Conservation (phyloP, 2,888 invertebrate species). For the Charanyca ferruginea region DNA sequence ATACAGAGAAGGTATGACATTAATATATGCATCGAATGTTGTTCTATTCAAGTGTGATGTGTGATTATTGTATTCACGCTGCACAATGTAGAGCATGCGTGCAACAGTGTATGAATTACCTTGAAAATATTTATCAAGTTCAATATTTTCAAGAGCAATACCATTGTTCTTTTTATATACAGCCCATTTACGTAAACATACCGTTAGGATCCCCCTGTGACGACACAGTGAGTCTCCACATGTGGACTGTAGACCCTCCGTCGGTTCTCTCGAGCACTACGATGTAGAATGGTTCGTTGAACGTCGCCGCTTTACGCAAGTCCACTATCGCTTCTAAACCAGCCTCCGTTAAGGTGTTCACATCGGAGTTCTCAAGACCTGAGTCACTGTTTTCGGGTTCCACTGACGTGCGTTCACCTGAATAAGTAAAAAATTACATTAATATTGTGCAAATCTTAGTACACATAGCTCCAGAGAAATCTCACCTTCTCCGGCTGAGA, state of each 20-base stretch:
- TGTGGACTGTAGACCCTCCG: constrained; percentile 96
- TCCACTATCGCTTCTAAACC: constrained; percentile 97
- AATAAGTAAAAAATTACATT: background rate
- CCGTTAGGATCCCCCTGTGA: constrained; percentile 92
- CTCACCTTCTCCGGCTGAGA: too few relatives aligned
- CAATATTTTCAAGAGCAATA: too few relatives aligned
- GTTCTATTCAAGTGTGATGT: too few relatives aligned
- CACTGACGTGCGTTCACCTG: constrained; percentile 82
- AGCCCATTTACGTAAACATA: constrained; percentile 55
- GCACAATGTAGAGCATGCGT: too few relatives aligned
- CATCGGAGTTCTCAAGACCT: constrained; percentile 79
- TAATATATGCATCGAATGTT: too few relatives aligned
- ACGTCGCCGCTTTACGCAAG: constrained; percentile 95
- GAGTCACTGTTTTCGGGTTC: constrained; percentile 79
- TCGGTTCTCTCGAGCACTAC: constrained; percentile 97
- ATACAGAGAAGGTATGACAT: too few relatives aligned
- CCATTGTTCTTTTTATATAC: too few relatives aligned
- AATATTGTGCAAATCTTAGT: background rate
- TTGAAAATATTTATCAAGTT: too few relatives aligned
- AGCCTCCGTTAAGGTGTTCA: constrained; percentile 90
- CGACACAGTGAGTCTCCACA: constrained; percentile 98
- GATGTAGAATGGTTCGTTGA: constrained; percentile 98
- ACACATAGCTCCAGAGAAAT: too few relatives aligned
- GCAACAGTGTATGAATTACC: too few relatives aligned
- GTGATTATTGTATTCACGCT: too few relatives aligned